A percentile compares a stretch with the other conserved stretches of the same genome.
Evolutionary conservation across 2,113 vertebrate genomes (phyloP).

Genomic region (Meriones unguiculatus): DNA sequence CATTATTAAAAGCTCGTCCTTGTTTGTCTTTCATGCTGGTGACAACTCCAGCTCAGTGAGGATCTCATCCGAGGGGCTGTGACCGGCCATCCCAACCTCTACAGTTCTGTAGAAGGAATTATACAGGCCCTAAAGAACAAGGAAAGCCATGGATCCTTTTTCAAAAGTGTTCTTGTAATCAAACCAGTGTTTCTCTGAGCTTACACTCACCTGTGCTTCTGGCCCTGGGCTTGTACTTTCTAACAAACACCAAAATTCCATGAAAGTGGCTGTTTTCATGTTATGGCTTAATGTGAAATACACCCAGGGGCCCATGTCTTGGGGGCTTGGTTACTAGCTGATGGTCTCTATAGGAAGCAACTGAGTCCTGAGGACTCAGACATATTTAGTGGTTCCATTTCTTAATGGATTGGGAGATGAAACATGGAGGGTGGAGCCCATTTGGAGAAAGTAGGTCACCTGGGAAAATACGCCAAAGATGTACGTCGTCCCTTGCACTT

Average conservation of each 20-base stretch:
- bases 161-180: slow-evolving; percentile 1
- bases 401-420: neutral
- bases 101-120: neutral
- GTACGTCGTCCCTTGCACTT: neutral
- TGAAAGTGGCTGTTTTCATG: neutral
- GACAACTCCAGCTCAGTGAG: slow-evolving; percentile 32
- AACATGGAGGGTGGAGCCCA: neutral
- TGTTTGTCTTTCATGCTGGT: neutral
- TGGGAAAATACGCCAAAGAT: neutral
- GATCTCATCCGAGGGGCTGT: slow-evolving; percentile 36
- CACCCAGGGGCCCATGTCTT: neutral
- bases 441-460: neutral
- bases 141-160: neutral
- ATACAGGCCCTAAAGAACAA: neutral
- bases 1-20: slow-evolving; percentile 47
- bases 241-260: neutral
- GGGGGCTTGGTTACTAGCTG: neutral
- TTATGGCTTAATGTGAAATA: neutral
- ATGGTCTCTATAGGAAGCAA: neutral
- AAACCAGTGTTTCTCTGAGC: neutral
- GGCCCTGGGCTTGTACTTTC: neutral
- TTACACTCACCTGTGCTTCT: neutral
- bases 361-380: neutral
- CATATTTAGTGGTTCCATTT: neutral
- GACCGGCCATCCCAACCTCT: neutral